Conservation (phyloP, 2,797 vertebrate species). For the Diplodus puntazzo region DNA sequence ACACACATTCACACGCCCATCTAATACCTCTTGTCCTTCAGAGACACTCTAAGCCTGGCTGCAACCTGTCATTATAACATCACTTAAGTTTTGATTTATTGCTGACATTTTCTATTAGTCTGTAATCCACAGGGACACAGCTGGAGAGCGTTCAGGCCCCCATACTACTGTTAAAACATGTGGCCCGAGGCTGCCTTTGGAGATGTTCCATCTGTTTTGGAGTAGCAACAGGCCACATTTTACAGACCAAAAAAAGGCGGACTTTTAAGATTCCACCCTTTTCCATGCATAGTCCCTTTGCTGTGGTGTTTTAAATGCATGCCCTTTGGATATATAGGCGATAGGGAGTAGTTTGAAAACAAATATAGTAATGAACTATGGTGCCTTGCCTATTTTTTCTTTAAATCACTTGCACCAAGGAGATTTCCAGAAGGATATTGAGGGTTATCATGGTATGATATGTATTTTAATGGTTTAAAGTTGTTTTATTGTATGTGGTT, state of each 20-base stretch:
- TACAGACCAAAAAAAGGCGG: conserved; percentile 51
- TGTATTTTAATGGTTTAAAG: neutral
- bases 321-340: conserved; percentile 42
- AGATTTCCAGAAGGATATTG: neutral
- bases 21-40: conserved; percentile 37
- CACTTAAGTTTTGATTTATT: conserved; percentile 69
- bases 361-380: conserved; percentile 57
- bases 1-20: conserved; percentile 22
- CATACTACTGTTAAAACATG: conserved; percentile 63
- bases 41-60: conserved; percentile 28
- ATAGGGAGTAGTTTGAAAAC: conserved; percentile 63
- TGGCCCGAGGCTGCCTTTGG: conserved; percentile 65
- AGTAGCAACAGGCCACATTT: conserved; percentile 75
- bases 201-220: conserved; percentile 79
- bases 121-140: conserved; percentile 72
- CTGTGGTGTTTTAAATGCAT: conserved; percentile 70
- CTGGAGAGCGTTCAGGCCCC: conserved; percentile 59
- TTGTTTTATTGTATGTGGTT: neutral
- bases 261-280: conserved; percentile 68
- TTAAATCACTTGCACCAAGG: conserved; percentile 33
- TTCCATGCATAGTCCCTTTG: conserved; percentile 59
- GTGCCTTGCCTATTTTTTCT: conserved; percentile 20
- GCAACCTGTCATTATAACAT: conserved; percentile 64
- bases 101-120: conserved; percentile 70
- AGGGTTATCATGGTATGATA: conserved; percentile 2